Evolutionary conservation across 2,113 vertebrate species (phyloP).

Genomic region (Oreochromis tanganicae): DNA sequence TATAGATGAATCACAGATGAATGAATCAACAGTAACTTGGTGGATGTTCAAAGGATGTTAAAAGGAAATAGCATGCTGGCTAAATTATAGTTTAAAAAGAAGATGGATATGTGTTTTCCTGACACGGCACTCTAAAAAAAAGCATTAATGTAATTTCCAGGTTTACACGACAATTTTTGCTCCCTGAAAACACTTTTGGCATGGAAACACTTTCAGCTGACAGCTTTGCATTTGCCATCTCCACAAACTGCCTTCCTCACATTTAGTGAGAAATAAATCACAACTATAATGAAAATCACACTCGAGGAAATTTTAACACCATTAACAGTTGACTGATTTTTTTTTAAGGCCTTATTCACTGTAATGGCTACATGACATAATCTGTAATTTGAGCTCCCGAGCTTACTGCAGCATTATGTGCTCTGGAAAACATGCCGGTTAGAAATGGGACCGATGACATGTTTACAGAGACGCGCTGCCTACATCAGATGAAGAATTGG

Average conservation of each 20-base stretch:
- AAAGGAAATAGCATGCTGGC: not conserved
- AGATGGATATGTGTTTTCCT: not conserved
- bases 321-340: not conserved
- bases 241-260: not conserved
- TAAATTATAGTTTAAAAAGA: not conserved
- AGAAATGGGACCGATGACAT: not conserved
- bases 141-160: slow-evolving; percentile 7
- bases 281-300: not conserved
- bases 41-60: not conserved
- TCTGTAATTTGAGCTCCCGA: not conserved
- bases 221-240: not conserved
- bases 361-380: not conserved
- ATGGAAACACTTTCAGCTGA: not conserved
- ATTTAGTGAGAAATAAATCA: not conserved
- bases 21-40: not conserved
- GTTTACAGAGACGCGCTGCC: not conserved
- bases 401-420: not conserved
- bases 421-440: not conserved
- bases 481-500: not conserved
- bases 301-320: not conserved
- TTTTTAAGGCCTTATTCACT: not conserved
- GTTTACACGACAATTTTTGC: not conserved
- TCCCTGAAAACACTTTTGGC: not conserved
- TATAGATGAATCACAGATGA: not conserved
- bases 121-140: not conserved